phyloP scores from a whole-genome alignment of 2,888 invertebrate species.

The Thereva unica region DNA sequence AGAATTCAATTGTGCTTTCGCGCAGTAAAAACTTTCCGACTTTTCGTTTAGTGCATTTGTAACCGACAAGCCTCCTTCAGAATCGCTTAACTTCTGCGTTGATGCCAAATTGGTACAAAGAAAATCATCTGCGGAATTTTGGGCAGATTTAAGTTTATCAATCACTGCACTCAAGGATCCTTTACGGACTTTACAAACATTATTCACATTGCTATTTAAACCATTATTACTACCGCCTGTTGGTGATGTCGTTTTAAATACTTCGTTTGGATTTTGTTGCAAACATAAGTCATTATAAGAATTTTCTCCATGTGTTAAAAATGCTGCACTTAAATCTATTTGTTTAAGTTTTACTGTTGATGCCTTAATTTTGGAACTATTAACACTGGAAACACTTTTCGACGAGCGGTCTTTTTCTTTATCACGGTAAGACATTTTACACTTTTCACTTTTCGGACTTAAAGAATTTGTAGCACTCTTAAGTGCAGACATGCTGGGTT shows the following conservation, averaged over 20 bases:
- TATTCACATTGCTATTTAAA: background rate
- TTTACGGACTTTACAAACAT: conserved; percentile 65
- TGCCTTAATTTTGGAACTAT: conserved; percentile 70
- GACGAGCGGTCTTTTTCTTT: conserved; percentile 18
- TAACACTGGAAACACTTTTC: conserved; percentile 49
- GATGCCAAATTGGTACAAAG: background rate
- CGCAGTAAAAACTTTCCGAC: conserved; percentile 3
- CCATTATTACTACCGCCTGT: background rate
- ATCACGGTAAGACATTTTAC: conserved; percentile 7
- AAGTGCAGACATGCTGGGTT: conserved; percentile 85
- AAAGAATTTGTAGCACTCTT: conserved; percentile 75
- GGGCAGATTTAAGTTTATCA: conserved; percentile 80
- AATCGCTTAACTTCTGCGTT: conserved; percentile 2
- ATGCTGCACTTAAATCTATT: conserved; percentile 64
- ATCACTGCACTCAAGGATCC: conserved; percentile 83
- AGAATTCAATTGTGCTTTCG: conserved; percentile 42
- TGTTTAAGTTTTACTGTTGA: conserved; percentile 70
- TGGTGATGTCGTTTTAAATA: background rate
- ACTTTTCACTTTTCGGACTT: conserved; percentile 63
- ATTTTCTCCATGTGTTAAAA: conserved; percentile 20
- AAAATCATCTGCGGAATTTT: conserved; percentile 50
- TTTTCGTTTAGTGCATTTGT: conserved; percentile 4
- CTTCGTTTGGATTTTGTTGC: background rate
- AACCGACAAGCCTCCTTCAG: background rate
- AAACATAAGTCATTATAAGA: conserved; percentile 6